Percentiles rank a stretch among this genome's conserved stretches.
These are phyloP conservation scores for Lithophane ornitopus DNA, from an alignment of 2,888 invertebrate species.

Conservation along the genomic window DNA sequence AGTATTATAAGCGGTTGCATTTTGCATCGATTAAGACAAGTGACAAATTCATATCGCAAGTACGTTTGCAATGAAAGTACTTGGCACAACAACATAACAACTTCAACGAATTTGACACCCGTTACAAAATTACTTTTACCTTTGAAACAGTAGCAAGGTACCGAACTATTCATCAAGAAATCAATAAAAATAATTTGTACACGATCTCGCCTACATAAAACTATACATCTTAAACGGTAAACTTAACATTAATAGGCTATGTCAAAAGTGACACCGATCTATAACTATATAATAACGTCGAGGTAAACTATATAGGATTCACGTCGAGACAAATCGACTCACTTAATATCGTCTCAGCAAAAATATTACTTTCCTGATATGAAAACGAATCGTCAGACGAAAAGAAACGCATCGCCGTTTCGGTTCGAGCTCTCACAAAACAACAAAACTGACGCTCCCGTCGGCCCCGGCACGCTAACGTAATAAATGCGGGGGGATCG, in stretches of 20 bases:
- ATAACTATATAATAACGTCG: conserved; percentile 85
- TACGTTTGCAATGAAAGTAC: conserved; percentile 74
- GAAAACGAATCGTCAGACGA: conserved; percentile 79
- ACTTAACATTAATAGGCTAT: conserved; percentile 90
- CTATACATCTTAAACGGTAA: conserved; percentile 86
- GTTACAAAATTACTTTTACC: conserved; percentile 62
- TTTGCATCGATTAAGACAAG: conserved; percentile 70
- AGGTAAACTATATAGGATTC: conserved; percentile 90
- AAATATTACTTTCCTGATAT: conserved; percentile 83
- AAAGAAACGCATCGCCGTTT: conserved; percentile 68
- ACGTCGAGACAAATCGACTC: conserved; percentile 80
- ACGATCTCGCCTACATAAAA: conserved; percentile 82
- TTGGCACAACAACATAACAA: conserved; percentile 76
- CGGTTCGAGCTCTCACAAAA: conserved; percentile 68
- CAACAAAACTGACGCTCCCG: conserved; percentile 67
- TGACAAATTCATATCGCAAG: conserved; percentile 73
- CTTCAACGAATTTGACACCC: conserved; percentile 72
- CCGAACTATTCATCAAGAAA: conserved; percentile 72
- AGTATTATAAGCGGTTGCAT: conserved; percentile 72
- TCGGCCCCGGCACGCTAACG: conserved; percentile 66
- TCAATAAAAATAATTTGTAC: conserved; percentile 86
- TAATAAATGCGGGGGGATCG: conserved; percentile 79
- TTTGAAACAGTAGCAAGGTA: conserved; percentile 50
- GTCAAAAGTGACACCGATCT: conserved; percentile 87
- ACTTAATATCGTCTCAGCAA: conserved; percentile 79